phyloP scores from a whole-genome alignment of 2,888 invertebrate genomes.

The Anoplius nigerrimus region DNA sequence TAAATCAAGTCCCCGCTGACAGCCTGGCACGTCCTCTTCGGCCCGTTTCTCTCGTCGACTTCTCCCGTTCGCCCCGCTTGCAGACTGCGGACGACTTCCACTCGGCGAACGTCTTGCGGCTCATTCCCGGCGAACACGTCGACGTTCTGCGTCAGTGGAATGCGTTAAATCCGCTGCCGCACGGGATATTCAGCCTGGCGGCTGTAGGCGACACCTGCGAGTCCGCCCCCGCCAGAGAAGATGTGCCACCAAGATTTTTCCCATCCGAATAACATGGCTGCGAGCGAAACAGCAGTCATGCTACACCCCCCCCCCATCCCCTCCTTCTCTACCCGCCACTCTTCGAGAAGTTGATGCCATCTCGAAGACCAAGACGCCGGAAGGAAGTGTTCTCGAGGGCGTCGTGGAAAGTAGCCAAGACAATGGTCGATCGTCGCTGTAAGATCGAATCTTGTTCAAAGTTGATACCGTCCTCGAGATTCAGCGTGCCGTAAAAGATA shows the following conservation, averaged over 20 bases:
- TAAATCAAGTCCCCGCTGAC: conserved; percentile 68
- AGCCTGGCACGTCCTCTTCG: conserved; percentile 35
- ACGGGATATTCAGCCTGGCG: not conserved
- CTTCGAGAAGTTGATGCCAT: too few species aligned
- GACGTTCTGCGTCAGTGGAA: conserved; percentile 28
- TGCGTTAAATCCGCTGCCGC: conserved; percentile 20
- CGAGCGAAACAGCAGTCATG: too few species aligned
- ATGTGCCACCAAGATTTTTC: conserved; percentile 25
- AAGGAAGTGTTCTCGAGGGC: too few species aligned
- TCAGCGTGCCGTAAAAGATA: too few species aligned
- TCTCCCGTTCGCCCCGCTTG: conserved; percentile 4
- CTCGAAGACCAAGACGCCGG: too few species aligned
- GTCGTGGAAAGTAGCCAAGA: too few species aligned
- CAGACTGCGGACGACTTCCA: conserved; percentile 1
- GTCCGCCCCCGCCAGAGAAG: not conserved
- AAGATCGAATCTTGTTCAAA: too few species aligned
- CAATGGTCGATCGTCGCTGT: too few species aligned
- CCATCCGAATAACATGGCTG: too few species aligned
- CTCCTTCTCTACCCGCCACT: too few species aligned
- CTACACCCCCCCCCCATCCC: too few species aligned
- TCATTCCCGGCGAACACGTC: conserved; percentile 21
- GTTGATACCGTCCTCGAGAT: too few species aligned
- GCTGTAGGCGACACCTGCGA: not conserved
- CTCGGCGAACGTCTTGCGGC: conserved; percentile 29
- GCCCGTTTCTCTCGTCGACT: conserved; percentile 16